A percentile compares a stretch with the other conserved stretches of the same genome.
phyloP scores from a whole-genome alignment of 35 echinoderm and acorn worm species.

The Patiria miniata region DNA sequence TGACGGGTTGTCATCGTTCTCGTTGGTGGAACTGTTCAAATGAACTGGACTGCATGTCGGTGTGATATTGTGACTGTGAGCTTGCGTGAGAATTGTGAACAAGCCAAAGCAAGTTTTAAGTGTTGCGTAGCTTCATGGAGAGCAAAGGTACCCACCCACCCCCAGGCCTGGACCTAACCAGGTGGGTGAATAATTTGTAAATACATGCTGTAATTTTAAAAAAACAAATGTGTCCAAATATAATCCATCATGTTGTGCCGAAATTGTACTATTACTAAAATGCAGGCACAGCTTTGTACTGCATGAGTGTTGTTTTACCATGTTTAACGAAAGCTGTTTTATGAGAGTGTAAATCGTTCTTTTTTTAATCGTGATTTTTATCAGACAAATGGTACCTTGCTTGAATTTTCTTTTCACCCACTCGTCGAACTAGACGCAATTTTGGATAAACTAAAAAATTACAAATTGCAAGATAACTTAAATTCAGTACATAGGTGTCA shows the following conservation, averaged over 20 bases:
- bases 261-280: conserved; percentile 6
- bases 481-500: too few relatives aligned
- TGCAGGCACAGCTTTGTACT: not conserved
- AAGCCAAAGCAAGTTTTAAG: not conserved
- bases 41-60: not conserved
- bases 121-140: not conserved
- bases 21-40: not conserved
- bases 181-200: conserved; percentile 19
- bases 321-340: not conserved
- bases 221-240: not conserved
- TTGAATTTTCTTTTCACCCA: too few relatives aligned
- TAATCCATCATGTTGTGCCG: conserved; percentile 4
- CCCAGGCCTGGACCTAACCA: not conserved
- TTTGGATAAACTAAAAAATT: too few relatives aligned
- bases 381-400: not conserved
- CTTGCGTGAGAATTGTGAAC: conserved; percentile 1
- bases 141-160: conserved; percentile 2
- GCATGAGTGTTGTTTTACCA: conserved; percentile 17
- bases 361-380: conserved; percentile 10
- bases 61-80: conserved; percentile 16
- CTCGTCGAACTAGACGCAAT: too few relatives aligned
- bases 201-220: not conserved
- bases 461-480: too few relatives aligned
- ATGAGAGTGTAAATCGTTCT: not conserved
- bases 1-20: not conserved